Evolutionary conservation across 2,113 vertebrate species (phyloP).

Genomic region (Balaenoptera acutorostrata): DNA sequence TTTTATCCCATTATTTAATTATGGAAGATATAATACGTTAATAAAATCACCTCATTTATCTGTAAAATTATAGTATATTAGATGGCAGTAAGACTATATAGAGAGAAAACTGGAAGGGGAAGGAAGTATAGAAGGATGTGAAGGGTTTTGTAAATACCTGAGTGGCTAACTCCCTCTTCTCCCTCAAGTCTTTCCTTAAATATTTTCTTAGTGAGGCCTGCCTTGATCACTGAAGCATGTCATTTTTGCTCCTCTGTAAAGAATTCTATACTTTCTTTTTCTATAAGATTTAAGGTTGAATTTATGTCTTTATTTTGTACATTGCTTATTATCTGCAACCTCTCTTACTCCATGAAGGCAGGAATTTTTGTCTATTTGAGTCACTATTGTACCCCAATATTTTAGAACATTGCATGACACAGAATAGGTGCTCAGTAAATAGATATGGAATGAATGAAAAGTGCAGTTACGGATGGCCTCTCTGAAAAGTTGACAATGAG

Average conservation of each 20-base stretch:
- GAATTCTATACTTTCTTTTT: not conserved
- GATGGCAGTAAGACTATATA: not conserved
- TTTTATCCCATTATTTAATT: not conserved
- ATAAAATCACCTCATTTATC: not conserved
- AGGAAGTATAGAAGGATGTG: not conserved
- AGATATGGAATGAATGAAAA: not conserved
- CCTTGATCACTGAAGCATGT: not conserved
- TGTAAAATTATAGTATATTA: not conserved
- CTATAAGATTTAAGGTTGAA: not conserved
- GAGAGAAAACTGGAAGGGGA: not conserved
- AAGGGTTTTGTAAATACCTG: not conserved
- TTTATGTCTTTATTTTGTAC: not conserved
- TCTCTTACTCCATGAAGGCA: not conserved
- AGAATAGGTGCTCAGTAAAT: not conserved
- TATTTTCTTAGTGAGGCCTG: not conserved
- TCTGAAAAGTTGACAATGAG: not conserved
- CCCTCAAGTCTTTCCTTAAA: not conserved
- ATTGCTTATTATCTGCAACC: not conserved
- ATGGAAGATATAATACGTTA: not conserved
- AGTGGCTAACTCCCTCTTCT: not conserved
- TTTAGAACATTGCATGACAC: not conserved
- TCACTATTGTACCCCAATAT: not conserved
- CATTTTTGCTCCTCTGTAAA: not conserved
- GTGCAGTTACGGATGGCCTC: not conserved
- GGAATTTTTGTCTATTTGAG: not conserved